These are phyloP conservation scores for Hydropsyche betteni DNA, from an alignment of 2,888 invertebrate species.

Conservation along the genomic window DNA sequence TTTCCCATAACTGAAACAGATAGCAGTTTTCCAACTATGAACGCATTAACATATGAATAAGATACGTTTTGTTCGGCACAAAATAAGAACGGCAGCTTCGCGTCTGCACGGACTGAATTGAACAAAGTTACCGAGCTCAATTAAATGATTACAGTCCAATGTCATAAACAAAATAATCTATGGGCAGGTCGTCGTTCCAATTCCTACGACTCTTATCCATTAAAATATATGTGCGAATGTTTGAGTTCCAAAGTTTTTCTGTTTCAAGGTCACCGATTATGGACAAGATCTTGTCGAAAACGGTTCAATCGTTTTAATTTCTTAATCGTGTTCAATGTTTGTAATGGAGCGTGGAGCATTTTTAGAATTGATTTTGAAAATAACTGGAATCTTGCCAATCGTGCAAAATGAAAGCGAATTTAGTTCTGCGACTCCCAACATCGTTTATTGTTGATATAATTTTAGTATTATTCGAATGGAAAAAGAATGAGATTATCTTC, in stretches of 20 bases:
- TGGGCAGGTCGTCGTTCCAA: not conserved
- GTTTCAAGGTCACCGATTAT: not conserved
- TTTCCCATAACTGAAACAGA: no score
- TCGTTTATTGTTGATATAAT: not conserved
- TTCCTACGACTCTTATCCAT: not conserved
- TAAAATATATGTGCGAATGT: no score
- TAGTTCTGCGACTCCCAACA: conserved; percentile 2
- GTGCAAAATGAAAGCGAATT: not conserved
- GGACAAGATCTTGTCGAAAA: not conserved
- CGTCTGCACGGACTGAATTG: no score
- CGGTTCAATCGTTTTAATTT: no score
- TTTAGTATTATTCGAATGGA: not conserved
- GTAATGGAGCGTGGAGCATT: not conserved
- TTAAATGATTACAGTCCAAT: conserved; percentile 24
- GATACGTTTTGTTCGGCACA: no score
- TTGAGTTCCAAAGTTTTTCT: not conserved
- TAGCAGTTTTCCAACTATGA: no score
- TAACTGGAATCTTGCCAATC: conserved; percentile 11
- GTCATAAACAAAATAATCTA: conserved; percentile 25
- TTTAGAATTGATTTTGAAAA: conserved; percentile 36
- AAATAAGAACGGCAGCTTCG: no score
- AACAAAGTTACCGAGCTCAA: conserved; percentile 2
- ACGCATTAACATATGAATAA: no score
- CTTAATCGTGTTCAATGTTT: not conserved
- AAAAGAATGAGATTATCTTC: no score